Percentiles rank a stretch among this genome's conserved stretches.
Evolutionary conservation across 1,140 invertebrate genomes (phyloP).

Genomic region (Littorina saxatilis): DNA sequence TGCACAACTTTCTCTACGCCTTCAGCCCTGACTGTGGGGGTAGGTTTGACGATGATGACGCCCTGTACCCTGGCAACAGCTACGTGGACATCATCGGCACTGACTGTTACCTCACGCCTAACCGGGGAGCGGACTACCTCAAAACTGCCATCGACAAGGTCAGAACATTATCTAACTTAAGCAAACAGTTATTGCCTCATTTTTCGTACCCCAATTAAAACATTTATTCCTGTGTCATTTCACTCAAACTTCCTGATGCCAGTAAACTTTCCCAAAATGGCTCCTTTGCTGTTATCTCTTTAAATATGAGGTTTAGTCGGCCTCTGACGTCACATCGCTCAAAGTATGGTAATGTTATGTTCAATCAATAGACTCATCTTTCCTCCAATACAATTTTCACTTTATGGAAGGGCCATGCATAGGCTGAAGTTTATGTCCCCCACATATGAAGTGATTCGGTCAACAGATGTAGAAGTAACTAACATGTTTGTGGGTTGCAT

Average conservation of each 20-base stretch:
- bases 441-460: too few species aligned
- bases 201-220: background rate
- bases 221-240: too few species aligned
- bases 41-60: background rate
- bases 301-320: background rate
- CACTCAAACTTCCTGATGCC: background rate
- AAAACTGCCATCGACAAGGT: background rate
- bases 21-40: slow-evolving; percentile 5
- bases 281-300: background rate
- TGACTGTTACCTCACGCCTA: background rate
- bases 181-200: too few species aligned
- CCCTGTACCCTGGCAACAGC: slow-evolving; percentile 17
- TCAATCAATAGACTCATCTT: too few species aligned
- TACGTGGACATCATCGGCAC: slow-evolving; percentile 22
- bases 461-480: too few species aligned
- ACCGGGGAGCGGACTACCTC: background rate
- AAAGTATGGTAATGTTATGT: background rate
- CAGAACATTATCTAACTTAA: background rate
- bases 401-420: background rate
- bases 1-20: slow-evolving; percentile 12
- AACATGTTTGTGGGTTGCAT: background rate
- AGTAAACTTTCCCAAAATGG: background rate
- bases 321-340: background rate
- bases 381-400: too few species aligned
- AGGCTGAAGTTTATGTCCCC: too few species aligned